Evolutionary conservation across 1,140 invertebrate genomes (phyloP), one percentile per base, ranked within the genome.

Genomic region (Delia radicum): DNA sequence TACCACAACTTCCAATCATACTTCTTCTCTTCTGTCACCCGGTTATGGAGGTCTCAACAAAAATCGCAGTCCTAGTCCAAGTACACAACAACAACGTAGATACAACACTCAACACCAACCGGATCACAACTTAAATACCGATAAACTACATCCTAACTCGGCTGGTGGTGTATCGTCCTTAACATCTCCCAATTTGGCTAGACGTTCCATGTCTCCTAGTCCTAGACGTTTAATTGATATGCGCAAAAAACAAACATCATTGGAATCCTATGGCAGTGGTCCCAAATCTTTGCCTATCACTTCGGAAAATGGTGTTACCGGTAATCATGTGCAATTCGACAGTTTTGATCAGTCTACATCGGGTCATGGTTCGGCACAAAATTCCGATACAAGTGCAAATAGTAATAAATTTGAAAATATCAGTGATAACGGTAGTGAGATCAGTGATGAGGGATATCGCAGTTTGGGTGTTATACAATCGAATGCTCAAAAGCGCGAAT

Each of bases 361-460:
- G 12, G 46, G 29, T 46, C 37, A 48, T 46, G n/a, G 8, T n/a
- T 24, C n/a, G 18, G 18, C 18, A n/a, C 13, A 33, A n/a, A 48
- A 73, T 24, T 27, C 46, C 12, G 31, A 29, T 15, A 31, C 76
- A 21, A 77, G 71, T 37, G 31, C 29, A 29, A 74, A 42, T 48
- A 77, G 33, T 37, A 75, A 73, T 12, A 84, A 87, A 72, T 87
- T 87, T 55, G 88, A 90, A 75, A 89, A 91, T 65, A 91, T 93
- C 75, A 94, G 93, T 75, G 94, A 95, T 84, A 94, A 94, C 78
- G 93, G 94, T 3, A 95, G 94, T 74, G 94, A 95, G 83, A 93
- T 95, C 21, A 95, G 94, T 55, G 94, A 96, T 86, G 94, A 95
- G 82, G 94, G 94, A 4, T 96, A 96, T 81, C 90, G 94, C 80